phyloP scores from a whole-genome alignment of 2,888 invertebrate genomes.

The Celastrina argiolus region DNA sequence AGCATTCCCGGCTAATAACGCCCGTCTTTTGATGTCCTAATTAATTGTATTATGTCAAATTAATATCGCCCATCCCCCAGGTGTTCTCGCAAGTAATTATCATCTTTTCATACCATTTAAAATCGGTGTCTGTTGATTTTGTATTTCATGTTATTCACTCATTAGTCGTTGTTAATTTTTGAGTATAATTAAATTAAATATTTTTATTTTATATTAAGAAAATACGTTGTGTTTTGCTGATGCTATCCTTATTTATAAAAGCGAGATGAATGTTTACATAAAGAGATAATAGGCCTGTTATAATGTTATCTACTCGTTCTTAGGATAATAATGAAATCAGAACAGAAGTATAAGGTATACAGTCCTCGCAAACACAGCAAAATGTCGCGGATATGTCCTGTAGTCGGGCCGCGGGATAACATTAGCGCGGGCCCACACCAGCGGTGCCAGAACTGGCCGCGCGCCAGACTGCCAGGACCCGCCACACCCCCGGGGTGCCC shows the following conservation, averaged over 20 bases:
- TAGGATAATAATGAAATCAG: too few relatives aligned
- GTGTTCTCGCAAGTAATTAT: neutral
- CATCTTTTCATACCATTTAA: neutral
- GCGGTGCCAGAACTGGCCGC: neutral
- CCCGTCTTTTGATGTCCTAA: slow-evolving; percentile 4
- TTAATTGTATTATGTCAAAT: slow-evolving; percentile 4
- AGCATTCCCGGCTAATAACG: neutral
- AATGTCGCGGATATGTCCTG: neutral
- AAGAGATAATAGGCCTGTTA: too few relatives aligned
- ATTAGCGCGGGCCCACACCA: neutral
- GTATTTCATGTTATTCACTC: neutral
- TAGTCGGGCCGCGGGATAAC: neutral
- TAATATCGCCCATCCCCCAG: neutral
- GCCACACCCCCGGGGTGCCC: neutral
- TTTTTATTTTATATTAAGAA: neutral
- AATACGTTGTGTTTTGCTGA: neutral
- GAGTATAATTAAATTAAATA: neutral
- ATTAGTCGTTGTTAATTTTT: neutral
- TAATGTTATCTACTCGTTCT: too few relatives aligned
- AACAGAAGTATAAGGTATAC: too few relatives aligned
- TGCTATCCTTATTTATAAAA: neutral
- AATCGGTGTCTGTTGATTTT: slow-evolving; percentile 5
- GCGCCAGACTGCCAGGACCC: neutral
- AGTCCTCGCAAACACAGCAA: neutral
- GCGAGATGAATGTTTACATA: too few relatives aligned